These are phyloP conservation scores for Julus scandinavius DNA, from an alignment of 2,888 invertebrate genomes.

Conservation along the genomic window DNA sequence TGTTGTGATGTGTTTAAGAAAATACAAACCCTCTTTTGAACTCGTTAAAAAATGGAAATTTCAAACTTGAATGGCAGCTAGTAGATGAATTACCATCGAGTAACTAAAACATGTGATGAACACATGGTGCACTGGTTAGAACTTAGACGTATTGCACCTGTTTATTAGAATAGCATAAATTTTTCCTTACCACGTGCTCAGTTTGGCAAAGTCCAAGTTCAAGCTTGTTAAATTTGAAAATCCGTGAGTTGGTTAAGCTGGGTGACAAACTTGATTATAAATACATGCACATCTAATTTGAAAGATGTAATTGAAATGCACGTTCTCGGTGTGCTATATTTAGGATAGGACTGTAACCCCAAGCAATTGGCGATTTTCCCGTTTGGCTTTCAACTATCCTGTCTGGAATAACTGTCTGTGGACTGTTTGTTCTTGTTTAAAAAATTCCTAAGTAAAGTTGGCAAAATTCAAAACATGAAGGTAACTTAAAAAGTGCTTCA, in stretches of 20 bases:
- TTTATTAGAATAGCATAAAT: not conserved
- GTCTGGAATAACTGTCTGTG: not conserved
- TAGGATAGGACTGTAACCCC: not conserved
- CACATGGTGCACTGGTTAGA: not conserved
- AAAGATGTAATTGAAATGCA: not conserved
- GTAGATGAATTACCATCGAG: not conserved
- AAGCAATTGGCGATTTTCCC: constrained; percentile 19
- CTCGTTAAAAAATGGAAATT: not conserved
- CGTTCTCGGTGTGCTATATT: not conserved
- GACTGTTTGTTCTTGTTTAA: not conserved
- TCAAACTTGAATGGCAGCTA: not conserved
- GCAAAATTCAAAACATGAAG: not conserved
- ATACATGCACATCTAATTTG: constrained; percentile 1
- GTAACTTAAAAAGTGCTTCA: not conserved
- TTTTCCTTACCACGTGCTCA: not conserved
- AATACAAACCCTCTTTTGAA: no score
- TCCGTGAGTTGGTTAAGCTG: not conserved
- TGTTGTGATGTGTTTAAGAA: no score
- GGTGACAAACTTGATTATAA: not conserved
- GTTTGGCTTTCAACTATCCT: not conserved
- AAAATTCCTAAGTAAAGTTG: not conserved
- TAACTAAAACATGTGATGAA: not conserved
- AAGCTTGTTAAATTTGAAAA: constrained; percentile 12
- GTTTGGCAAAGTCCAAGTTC: not conserved
- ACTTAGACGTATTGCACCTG: not conserved